Evolutionary conservation across 2,888 invertebrate genomes (phyloP).

Genomic region (Alsophila aescularia): DNA sequence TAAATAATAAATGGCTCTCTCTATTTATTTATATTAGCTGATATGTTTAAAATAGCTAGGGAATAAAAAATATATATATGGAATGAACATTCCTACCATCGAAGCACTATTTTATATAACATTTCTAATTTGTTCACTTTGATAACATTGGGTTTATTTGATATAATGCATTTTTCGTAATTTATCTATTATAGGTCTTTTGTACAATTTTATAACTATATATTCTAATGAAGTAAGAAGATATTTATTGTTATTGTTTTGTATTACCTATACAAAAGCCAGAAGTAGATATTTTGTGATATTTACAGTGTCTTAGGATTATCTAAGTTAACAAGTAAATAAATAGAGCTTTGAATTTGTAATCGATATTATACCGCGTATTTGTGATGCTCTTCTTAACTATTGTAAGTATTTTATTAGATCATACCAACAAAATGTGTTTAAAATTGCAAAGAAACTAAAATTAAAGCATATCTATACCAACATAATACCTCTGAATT

Average conservation of each 20-base stretch:
- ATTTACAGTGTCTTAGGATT: slow-evolving; percentile 2
- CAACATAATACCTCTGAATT: no score
- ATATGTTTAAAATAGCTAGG: no score
- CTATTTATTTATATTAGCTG: no score
- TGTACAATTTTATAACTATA: not conserved
- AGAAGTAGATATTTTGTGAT: not conserved
- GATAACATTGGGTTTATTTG: not conserved
- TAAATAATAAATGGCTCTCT: no score
- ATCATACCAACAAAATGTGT: not conserved
- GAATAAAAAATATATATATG: no score
- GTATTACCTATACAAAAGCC: not conserved
- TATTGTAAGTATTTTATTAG: not conserved
- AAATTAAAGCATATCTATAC: not conserved
- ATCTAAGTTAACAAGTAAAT: not conserved
- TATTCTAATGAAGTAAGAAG: not conserved
- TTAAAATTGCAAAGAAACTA: not conserved
- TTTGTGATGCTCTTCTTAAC: not conserved
- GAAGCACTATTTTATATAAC: no score
- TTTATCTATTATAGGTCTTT: not conserved
- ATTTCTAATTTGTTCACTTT: no score
- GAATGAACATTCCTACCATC: no score
- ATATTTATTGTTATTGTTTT: not conserved
- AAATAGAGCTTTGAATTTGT: not conserved
- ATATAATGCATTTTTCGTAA: not conserved
- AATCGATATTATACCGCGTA: not conserved